These are phyloP conservation scores for Dicyrtoma fusca DNA, from an alignment of 2,888 invertebrate species.

Conservation along the genomic window DNA sequence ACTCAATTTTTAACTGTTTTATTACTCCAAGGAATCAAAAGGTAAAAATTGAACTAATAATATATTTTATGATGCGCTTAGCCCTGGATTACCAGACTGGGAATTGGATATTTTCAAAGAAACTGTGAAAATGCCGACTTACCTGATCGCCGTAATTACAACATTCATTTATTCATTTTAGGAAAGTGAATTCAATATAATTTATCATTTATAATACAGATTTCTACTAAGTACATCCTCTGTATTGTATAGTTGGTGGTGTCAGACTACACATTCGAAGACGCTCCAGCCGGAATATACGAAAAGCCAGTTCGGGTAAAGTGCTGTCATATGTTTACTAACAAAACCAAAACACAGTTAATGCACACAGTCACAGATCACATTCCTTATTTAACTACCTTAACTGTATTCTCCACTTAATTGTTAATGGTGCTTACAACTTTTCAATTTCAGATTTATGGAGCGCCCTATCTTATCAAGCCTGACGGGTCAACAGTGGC, in stretches of 20 bases:
- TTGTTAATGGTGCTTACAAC: background rate
- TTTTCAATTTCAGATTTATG: slow-evolving; percentile 38
- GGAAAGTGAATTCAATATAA: too few relatives aligned
- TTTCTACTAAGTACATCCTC: too few relatives aligned
- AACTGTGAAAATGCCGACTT: slow-evolving; percentile 46
- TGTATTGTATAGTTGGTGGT: too few relatives aligned
- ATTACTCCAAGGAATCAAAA: background rate
- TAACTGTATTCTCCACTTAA: background rate
- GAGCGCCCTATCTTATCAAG: slow-evolving; percentile 32
- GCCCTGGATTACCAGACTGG: slow-evolving; percentile 41
- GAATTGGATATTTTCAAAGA: slow-evolving; percentile 38
- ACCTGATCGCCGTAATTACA: slow-evolving; percentile 47
- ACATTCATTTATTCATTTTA: too few relatives aligned
- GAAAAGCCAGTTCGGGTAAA: slow-evolving; percentile 34
- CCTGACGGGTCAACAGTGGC: too few relatives aligned
- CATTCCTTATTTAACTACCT: background rate
- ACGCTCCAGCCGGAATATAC: slow-evolving; percentile 29
- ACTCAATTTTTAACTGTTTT: background rate
- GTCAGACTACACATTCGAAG: slow-evolving; percentile 41
- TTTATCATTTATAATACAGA: too few relatives aligned
- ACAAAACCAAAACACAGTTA: too few relatives aligned
- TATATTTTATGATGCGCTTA: background rate
- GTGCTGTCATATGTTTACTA: background rate
- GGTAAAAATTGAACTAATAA: background rate
- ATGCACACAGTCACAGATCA: background rate